phyloP scores from a whole-genome alignment of 2,888 invertebrate genomes.

The Helleia helle region DNA sequence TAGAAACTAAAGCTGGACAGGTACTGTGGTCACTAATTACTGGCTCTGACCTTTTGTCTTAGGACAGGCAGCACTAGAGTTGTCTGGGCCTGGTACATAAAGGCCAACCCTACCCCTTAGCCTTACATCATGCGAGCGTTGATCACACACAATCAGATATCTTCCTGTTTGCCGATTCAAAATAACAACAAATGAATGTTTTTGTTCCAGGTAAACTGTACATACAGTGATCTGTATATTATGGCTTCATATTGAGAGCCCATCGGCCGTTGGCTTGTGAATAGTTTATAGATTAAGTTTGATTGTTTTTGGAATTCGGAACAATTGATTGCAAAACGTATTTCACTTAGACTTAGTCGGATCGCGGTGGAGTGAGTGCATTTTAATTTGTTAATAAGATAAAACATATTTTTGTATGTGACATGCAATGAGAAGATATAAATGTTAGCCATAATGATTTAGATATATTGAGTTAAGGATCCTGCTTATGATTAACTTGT shows the following conservation, averaged over 20 bases:
- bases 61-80: no score
- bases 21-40: no score
- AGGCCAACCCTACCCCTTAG: no score
- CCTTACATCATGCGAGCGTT: no score
- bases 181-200: no score
- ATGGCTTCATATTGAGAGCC: conserved; percentile 56
- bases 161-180: no score
- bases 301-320: conserved; percentile 42
- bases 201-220: conserved; percentile 46
- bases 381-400: conserved; percentile 62
- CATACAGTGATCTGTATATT: conserved; percentile 46
- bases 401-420: conserved; percentile 65
- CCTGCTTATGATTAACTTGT: conserved; percentile 66
- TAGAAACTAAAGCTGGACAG: background rate
- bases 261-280: conserved; percentile 49
- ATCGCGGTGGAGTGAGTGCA: conserved; percentile 58
- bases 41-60: conserved; percentile 10
- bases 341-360: conserved; percentile 51
- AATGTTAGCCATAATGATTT: conserved; percentile 57
- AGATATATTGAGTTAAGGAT: conserved; percentile 58
- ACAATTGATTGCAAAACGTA: conserved; percentile 39
- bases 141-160: no score
- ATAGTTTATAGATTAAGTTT: conserved; percentile 40
- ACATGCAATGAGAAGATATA: conserved; percentile 46
- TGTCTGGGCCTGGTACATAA: no score